Evolutionary conservation across 2,113 vertebrate genomes (phyloP), one percentile per base, ranked within the genome.

Genomic region (Genyomyrus donnyi): DNA sequence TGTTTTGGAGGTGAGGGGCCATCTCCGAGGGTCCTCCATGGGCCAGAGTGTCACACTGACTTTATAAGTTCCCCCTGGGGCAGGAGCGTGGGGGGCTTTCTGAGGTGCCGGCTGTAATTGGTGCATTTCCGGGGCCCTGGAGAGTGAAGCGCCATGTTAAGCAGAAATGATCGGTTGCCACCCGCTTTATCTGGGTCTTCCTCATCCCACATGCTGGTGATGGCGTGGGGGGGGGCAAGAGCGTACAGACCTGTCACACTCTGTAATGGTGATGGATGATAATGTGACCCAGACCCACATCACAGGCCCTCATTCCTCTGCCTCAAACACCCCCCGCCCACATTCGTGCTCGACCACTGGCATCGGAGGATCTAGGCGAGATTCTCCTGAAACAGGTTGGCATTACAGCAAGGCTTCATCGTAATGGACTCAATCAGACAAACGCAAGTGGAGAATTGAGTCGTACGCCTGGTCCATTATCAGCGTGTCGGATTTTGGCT

Each of bases 1-100:
- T 92, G 97, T 97, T 93, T 93, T 97, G 49, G 97, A 97, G 96
- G 97, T 97, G 95, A 95, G 94, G 27, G 39, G 53, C 17, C 15
- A 13, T 53, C 35, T 45, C 49, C 49, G 10, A 52, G 24, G 80
- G 7, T 52, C 87, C 1, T 42, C 4, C 24, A 5, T n/a, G 7
- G 56, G 31, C 52, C 17, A n/a, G 39, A 58, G 53, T 24, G 27
- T n/a, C 7, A 45, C 53, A 85, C 39, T 15, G 58, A 45, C 87
- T 8, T 62, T 3, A 9, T 45, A 13, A 10, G 5, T 24, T 53
- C 49, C 5, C 6, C 87, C 52, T 2, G 5, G 4, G 31, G 19
- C 19, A 58, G 31, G 35, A 10, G 31, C 7, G 31, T 19, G 27
- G 46, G 46, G 24, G 19, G 48, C 35, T 19, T 49, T 11, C 3